phyloP scores from a whole-genome alignment of 2,888 invertebrate species.

The Sepiola atlantica region DNA sequence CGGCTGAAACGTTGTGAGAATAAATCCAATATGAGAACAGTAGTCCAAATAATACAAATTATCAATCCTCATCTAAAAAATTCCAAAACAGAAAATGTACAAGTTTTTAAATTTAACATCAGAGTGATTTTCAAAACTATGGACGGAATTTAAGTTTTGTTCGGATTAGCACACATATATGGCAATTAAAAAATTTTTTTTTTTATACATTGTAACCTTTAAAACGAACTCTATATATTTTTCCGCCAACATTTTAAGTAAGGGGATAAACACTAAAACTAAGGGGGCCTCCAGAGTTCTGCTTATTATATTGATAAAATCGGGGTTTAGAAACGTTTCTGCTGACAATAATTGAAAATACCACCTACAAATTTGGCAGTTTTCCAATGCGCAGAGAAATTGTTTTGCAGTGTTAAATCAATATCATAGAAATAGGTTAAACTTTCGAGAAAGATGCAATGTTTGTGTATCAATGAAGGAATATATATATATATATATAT shows the following conservation, averaged over 20 bases:
- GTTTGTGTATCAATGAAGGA: too few species aligned
- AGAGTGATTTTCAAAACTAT: too few species aligned
- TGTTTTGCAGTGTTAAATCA: neutral
- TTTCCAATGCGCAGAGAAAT: neutral
- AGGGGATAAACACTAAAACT: neutral
- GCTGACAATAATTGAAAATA: neutral
- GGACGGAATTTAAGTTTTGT: neutral
- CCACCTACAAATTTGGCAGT: neutral
- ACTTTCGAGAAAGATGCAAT: neutral
- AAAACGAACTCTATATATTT: too few species aligned
- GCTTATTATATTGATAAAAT: too few species aligned
- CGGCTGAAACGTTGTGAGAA: too few species aligned
- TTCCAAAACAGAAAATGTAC: too few species aligned
- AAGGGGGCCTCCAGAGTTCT: neutral
- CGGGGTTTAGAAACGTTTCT: neutral
- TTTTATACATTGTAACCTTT: neutral
- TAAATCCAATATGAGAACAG: too few species aligned
- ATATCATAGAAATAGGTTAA: neutral
- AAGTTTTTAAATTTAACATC: too few species aligned
- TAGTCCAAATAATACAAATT: neutral
- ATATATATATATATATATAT: too few species aligned
- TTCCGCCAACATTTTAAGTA: neutral
- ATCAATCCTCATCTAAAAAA: neutral
- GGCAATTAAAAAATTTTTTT: neutral
- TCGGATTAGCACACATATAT: neutral